Percentiles rank a stretch among this genome's conserved stretches.
These are phyloP conservation scores for Zaprionus vittiger DNA, from an alignment of 1,140 invertebrate genomes.

Conservation along the genomic window DNA sequence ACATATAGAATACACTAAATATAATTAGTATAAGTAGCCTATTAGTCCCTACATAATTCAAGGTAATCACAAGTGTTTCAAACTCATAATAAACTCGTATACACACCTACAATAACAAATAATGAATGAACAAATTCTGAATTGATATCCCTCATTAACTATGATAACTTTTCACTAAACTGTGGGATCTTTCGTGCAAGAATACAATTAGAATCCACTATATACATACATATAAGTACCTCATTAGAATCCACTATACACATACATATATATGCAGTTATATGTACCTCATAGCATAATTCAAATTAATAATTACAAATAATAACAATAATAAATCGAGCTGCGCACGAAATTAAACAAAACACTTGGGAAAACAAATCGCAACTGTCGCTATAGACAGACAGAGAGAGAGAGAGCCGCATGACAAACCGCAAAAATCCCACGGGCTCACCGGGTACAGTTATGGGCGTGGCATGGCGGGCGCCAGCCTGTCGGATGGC, in stretches of 20 bases:
- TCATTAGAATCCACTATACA: no score
- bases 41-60: no score
- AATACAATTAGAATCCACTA: no score
- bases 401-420: not conserved
- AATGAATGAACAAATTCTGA: no score
- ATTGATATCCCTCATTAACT: not conserved
- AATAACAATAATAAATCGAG: not conserved
- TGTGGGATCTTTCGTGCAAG: not conserved
- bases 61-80: no score
- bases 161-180: not conserved
- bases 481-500: constrained; percentile 4
- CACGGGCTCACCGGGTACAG: not conserved
- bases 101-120: no score
- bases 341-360: not conserved
- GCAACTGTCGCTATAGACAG: not conserved
- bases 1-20: no score
- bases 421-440: constrained; percentile 9
- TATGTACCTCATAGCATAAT: not conserved
- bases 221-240: no score
- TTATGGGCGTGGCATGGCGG: not conserved
- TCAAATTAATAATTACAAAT: not conserved
- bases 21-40: no score
- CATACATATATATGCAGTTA: no score
- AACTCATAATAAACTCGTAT: no score
- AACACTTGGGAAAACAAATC: constrained; percentile 1